Evolutionary conservation across 2,113 vertebrate genomes (phyloP), one percentile per base, ranked within the genome.

Genomic region (Anser cygnoides): DNA sequence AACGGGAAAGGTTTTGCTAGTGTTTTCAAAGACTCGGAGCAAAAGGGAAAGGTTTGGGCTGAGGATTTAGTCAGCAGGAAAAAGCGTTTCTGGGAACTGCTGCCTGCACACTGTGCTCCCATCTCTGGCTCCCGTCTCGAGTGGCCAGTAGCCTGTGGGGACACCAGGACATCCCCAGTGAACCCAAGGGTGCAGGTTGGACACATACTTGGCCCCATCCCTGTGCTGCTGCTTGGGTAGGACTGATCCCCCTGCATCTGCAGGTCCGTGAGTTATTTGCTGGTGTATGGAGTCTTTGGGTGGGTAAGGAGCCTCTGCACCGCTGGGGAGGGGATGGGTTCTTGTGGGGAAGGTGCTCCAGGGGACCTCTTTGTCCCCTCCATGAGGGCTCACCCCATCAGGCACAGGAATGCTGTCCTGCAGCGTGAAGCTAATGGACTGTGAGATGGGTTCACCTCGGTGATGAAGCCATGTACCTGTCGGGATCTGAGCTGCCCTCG

Each of bases 1-100:
- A 97, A 93, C 61, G 79, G 96, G 95, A 97, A 95, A 94, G 90
- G 87, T 96, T 95, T 93, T 95, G 93, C 86, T 89, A 13, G 89
- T 94, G 92, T 96, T 95, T 93, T 94, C 89, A 92, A 61, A 95
- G 91, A 75, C 73, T 95, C 92, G 4, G 14, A 94, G 97, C 62
- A 20, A 63, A 85, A 95, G 49, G 72, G 77, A 92, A 85, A 91
- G 83, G 72, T 93, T 96, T 95, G 87, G 72, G 63, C 59, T 86
- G 93, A 70, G 83, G 84, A 94, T 66, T 94, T 88, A 77, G 67
- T 21, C 74, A 84, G 86, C 81, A 92, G 68, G 93, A 82, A 78
- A 82, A 89, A 87, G 62, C 0, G 0, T 77, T 95, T 75, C 68
- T 92, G 74, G 43, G 74, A 89, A 37, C 37, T 26, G 3, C 72